A percentile compares a stretch with the other conserved stretches of the same genome.
Conservation (phyloP, 2,888 invertebrate species). For the Leptura quadrifasciata region DNA sequence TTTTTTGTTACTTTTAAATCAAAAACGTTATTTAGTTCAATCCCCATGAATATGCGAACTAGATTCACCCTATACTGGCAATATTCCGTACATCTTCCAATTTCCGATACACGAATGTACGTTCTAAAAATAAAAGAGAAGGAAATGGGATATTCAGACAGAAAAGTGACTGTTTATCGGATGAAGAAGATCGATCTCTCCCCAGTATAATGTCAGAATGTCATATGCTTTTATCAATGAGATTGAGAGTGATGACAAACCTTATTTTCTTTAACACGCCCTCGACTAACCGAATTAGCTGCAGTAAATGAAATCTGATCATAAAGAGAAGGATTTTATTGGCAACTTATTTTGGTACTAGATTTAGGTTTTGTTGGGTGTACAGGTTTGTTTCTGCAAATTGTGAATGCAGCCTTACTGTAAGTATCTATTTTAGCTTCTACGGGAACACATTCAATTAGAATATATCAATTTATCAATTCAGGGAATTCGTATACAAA, state of each 20-base stretch:
- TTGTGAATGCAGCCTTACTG: too few relatives aligned
- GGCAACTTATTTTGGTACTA: neutral
- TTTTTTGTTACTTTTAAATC: neutral
- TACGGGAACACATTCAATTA: too few relatives aligned
- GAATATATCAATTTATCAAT: too few relatives aligned
- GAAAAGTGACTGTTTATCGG: conserved; percentile 8
- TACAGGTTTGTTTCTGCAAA: neutral
- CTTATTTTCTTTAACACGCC: conserved; percentile 26
- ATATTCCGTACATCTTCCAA: conserved; percentile 2
- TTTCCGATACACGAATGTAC: conserved; percentile 16
- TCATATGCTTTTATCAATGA: conserved; percentile 13
- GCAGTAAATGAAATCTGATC: conserved; percentile 24
- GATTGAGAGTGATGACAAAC: conserved; percentile 30
- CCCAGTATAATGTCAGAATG: conserved; percentile 16
- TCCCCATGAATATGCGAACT: neutral
- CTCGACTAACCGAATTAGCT: conserved; percentile 23
- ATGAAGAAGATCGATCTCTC: conserved; percentile 21
- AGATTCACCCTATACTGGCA: neutral
- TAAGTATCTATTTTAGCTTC: too few relatives aligned
- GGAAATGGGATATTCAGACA: conserved; percentile 17
- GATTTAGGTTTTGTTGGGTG: neutral
- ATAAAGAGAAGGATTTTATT: neutral
- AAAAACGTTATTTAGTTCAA: neutral
- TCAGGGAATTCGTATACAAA: too few relatives aligned
- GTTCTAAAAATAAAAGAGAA: conserved; percentile 15